Evolutionary conservation across 2,888 invertebrate genomes (phyloP).

Genomic region (Alcis repandata): DNA sequence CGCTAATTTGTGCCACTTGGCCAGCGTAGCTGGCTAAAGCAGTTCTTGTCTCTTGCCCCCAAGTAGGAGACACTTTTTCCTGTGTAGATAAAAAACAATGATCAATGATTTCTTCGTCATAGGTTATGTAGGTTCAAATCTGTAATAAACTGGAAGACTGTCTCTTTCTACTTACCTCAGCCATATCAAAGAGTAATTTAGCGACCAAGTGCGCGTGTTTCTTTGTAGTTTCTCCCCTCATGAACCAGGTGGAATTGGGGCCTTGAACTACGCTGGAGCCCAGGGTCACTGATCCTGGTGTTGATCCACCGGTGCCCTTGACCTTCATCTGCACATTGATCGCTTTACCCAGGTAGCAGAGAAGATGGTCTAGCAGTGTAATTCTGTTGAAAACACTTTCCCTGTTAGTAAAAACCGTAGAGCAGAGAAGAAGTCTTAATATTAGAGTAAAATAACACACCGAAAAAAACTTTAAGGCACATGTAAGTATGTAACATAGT

Average conservation of each 20-base stretch:
- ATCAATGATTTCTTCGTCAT: neutral
- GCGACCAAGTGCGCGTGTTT: slow-evolving; percentile 96
- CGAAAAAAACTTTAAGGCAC: no score
- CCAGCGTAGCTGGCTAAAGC: slow-evolving; percentile 95
- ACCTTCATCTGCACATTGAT: slow-evolving; percentile 95
- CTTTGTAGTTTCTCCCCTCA: slow-evolving; percentile 93
- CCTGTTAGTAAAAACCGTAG: no score
- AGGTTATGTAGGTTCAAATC: neutral
- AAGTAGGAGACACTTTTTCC: slow-evolving; percentile 94
- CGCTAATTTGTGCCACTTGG: slow-evolving; percentile 93
- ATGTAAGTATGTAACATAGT: no score
- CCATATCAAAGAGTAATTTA: slow-evolving; percentile 95
- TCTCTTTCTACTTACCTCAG: slow-evolving; percentile 88
- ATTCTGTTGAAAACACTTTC: slow-evolving; percentile 11
- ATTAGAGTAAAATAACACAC: neutral
- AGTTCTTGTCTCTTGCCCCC: slow-evolving; percentile 95
- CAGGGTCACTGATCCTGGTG: slow-evolving; percentile 83
- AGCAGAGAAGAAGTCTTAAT: neutral
- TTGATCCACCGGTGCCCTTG: slow-evolving; percentile 70
- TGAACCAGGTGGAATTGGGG: slow-evolving; percentile 90
- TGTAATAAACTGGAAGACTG: neutral
- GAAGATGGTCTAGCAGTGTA: slow-evolving; percentile 93
- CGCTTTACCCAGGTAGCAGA: slow-evolving; percentile 96
- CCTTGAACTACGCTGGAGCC: slow-evolving; percentile 76
- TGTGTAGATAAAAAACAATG: slow-evolving; percentile 62